phyloP scores from a whole-genome alignment of 2,113 vertebrate genomes.

The Loxodonta africana region DNA sequence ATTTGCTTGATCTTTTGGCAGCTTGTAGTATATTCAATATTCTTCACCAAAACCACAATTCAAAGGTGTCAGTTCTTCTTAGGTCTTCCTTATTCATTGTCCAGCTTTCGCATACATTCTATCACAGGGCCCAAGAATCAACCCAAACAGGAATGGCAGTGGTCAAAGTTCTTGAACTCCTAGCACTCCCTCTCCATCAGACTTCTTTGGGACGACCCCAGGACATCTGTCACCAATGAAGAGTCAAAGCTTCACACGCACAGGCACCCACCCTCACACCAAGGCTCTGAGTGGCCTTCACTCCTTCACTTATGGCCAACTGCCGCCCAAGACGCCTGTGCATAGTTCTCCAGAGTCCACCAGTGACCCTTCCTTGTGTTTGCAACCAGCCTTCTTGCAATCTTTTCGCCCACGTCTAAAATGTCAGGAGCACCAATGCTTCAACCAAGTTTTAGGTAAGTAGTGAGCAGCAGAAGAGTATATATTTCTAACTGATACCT shows the following conservation, averaged over 20 bases:
- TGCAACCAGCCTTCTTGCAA: not conserved
- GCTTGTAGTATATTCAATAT: too few species aligned
- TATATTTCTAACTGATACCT: not conserved
- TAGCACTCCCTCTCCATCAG: not conserved
- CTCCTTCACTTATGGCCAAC: not conserved
- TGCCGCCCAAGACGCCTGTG: not conserved
- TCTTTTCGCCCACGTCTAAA: not conserved
- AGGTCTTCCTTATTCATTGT: too few species aligned
- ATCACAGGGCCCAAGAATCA: not conserved
- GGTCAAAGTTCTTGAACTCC: not conserved
- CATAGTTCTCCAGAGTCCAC: not conserved
- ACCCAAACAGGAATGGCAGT: not conserved
- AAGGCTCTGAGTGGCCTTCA: not conserved
- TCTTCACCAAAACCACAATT: too few species aligned
- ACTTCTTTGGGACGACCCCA: not conserved
- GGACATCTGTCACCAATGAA: too few species aligned
- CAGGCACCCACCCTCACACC: too few species aligned
- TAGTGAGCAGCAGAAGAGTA: not conserved
- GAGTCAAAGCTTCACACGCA: too few species aligned
- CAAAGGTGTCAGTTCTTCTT: too few species aligned
- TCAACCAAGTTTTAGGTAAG: not conserved
- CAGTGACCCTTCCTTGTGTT: fast-evolving
- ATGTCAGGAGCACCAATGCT: not conserved
- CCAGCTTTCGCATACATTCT: not conserved
- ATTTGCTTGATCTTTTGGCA: too few species aligned